phyloP scores from a whole-genome alignment of 2,113 vertebrate species.

The Solea solea region DNA sequence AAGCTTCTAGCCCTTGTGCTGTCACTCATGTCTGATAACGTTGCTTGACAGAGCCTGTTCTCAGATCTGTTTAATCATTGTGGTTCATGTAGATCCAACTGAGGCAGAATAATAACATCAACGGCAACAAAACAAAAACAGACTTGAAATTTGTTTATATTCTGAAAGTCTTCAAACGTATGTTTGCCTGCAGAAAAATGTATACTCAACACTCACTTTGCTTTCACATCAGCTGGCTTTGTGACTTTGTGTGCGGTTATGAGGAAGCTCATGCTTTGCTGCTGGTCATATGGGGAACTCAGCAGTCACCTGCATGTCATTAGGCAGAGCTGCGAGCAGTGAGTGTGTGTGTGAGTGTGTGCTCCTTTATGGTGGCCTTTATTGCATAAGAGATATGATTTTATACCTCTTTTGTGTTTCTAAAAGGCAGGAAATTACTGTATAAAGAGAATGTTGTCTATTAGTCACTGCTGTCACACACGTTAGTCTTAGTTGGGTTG shows the following conservation, averaged over 20 bases:
- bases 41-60: no score
- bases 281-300: slow-evolving; percentile 62
- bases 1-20: no score
- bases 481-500: slow-evolving; percentile 22
- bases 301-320: slow-evolving; percentile 74
- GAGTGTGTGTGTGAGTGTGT: slow-evolving; percentile 7
- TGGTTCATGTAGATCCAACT: no score
- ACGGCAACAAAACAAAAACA: no score
- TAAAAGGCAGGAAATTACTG: slow-evolving; percentile 41
- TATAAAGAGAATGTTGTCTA: slow-evolving; percentile 37
- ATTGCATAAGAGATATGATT: neutral
- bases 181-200: no score
- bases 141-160: no score
- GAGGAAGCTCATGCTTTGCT: slow-evolving; percentile 26
- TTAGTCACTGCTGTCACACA: slow-evolving; percentile 45
- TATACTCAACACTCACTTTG: no score
- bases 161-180: no score
- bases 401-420: slow-evolving; percentile 22
- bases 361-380: neutral
- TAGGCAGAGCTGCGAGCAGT: slow-evolving; percentile 48
- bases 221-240: neutral
- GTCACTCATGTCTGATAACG: no score
- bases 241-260: slow-evolving; percentile 28
- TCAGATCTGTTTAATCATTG: no score
- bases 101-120: no score